Percentiles rank a stretch among this genome's conserved stretches.
phyloP scores from a whole-genome alignment of 2,888 invertebrate species.

The Cephus rjabovi region DNA sequence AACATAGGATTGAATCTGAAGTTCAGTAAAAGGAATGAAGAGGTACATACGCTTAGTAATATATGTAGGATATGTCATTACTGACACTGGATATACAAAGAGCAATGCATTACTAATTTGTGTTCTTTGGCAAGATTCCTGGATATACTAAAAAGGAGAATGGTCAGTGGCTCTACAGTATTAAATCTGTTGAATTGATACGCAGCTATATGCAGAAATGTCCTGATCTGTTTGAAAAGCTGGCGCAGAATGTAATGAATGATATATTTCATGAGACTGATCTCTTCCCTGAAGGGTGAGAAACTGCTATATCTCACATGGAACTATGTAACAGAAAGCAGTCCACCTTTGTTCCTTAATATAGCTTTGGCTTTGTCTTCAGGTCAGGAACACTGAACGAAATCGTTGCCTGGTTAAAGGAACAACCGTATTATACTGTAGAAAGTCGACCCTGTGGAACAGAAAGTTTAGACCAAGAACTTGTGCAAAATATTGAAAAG shows the following conservation, averaged over 20 bases:
- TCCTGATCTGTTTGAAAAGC: slow-evolving; percentile 78
- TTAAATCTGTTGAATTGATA: slow-evolving; percentile 78
- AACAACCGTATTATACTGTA: slow-evolving; percentile 71
- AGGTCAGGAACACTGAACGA: slow-evolving; percentile 68
- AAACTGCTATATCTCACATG: slow-evolving; percentile 13
- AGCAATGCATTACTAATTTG: slow-evolving; percentile 16
- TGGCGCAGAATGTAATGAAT: slow-evolving; percentile 68
- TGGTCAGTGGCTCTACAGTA: slow-evolving; percentile 83
- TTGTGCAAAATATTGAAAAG: slow-evolving; percentile 70
- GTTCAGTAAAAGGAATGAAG: slow-evolving; percentile 80
- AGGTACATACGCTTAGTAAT: slow-evolving; percentile 67
- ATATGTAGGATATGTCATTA: neutral
- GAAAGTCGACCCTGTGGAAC: slow-evolving; percentile 78
- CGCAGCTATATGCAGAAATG: slow-evolving; percentile 77
- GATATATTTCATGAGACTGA: slow-evolving; percentile 78
- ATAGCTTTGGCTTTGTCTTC: neutral
- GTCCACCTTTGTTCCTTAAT: neutral
- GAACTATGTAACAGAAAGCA: neutral
- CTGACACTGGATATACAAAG: neutral
- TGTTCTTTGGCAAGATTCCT: slow-evolving; percentile 69
- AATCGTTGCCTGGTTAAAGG: slow-evolving; percentile 77
- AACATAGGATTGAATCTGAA: slow-evolving; percentile 95
- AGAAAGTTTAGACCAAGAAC: slow-evolving; percentile 77
- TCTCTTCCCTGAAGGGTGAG: slow-evolving; percentile 74
- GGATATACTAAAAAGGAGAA: slow-evolving; percentile 84